Evolutionary conservation across 2,797 vertebrate species (phyloP).

Genomic region (Sebastolobus altivelis): DNA sequence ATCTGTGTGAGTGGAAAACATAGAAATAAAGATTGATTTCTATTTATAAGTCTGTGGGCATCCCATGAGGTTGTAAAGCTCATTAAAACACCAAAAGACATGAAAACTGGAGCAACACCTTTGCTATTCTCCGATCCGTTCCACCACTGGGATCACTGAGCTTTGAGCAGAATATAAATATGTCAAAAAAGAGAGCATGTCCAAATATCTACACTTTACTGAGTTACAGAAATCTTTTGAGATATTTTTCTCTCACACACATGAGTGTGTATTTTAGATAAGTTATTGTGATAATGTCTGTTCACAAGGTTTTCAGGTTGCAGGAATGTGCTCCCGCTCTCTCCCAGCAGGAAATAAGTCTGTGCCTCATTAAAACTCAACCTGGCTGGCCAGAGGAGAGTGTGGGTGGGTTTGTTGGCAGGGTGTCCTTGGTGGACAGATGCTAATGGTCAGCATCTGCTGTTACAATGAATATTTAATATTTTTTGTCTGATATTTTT

Average conservation of each 20-base stretch:
- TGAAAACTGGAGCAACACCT: constrained; percentile 42
- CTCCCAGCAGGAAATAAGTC: constrained; percentile 11
- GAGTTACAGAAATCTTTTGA: background rate
- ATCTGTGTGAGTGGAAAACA: background rate
- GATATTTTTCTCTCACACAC: background rate
- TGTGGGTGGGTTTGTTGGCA: constrained; percentile 28
- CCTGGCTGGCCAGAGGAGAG: constrained; percentile 22
- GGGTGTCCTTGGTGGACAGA: constrained; percentile 42
- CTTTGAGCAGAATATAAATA: constrained; percentile 29
- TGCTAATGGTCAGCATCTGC: constrained; percentile 46
- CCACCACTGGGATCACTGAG: constrained; percentile 9
- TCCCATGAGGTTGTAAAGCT: constrained; percentile 31
- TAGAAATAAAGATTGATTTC: constrained; percentile 3
- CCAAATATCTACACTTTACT: background rate
- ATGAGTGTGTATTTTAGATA: background rate
- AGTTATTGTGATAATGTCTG: background rate
- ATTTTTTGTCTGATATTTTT: constrained; percentile 21
- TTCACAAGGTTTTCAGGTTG: background rate
- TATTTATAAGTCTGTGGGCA: constrained; percentile 11
- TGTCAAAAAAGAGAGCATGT: constrained; percentile 1
- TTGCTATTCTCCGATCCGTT: constrained; percentile 6
- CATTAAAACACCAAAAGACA: constrained; percentile 39
- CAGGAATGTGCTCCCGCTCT: constrained; percentile 1
- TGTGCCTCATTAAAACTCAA: constrained; percentile 56
- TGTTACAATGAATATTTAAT: constrained; percentile 43